Base-by-base conservation (phyloP, 2,888 invertebrate species). In the Exocentrus adspersus region DNA sequence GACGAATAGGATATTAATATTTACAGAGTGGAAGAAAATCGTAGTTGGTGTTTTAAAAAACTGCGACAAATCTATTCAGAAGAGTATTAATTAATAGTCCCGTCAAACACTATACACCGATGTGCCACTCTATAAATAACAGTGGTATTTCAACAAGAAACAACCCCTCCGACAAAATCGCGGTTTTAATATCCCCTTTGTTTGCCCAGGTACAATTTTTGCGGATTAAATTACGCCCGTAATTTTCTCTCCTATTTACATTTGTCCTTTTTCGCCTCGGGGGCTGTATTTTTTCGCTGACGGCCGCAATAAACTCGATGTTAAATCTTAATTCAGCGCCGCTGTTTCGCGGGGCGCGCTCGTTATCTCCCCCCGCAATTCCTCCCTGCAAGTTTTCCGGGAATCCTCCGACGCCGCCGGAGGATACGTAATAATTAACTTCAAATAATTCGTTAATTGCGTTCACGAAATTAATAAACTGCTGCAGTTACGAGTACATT, bases 181-280 rank as follows among this genome's bases (percentile, higher is more conserved):
- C 28, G 9, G 30, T 30, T 16, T 30, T 51, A 51, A 51, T 51
- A 32, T 17, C 24, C 20, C 30, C 30, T n/a, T 19, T 9, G 32
- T 32, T 51, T 19, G 51, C 37, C 19, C 17, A 19, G 32, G 32
- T 17, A 17, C 32, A 2, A 51, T 30, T 51, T 51, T 32, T 20
- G 19, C 16, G 20, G 51, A 32, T 51, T 51, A 51, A 51, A 51
- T 51, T 32, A 51, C 24, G 19, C 51, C 32, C 51, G 20, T 51
- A 51, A 51, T 51, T 32, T 51, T 32, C 20, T 17, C 2, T 32
- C 16, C 51, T 51, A 51, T 51, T 19, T 32, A 32, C 19, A 17
- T 51, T 51, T 30, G 32, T 32, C 17, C 16, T 32, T 51, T 32
- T 30, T n/a, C 12, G 7, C 19, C n/a, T 5, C 9, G 19, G 2